Evolutionary conservation across 2,113 vertebrate genomes (phyloP), one percentile per base, ranked within the genome.

Genomic region (Dromiciops gliroides): DNA sequence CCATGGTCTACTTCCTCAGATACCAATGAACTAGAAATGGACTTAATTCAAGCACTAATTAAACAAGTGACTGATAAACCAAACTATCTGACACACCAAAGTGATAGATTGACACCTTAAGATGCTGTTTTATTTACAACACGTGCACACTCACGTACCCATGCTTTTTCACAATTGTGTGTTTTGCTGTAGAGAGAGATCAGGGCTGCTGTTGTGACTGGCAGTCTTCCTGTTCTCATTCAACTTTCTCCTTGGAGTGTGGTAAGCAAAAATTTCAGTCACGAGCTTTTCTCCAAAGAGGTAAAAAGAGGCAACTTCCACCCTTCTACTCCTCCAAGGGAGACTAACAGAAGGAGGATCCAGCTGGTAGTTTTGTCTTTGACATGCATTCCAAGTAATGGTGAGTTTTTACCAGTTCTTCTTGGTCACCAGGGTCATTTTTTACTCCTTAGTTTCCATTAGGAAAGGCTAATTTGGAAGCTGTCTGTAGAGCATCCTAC

Each of bases 381-480:
- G 52, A 94, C 50, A 26, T 24, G 47, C 60, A 3, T 48, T 93
- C 89, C 83, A 89, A 91, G 95, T 90, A 28, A 2, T n/a, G 2
- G 91, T 1, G 67, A 83, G 23, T 91, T 92, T 60, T 88, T 0
- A 28, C 90, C 91, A 25, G 47, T 6, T 95, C 56, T 22, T 93
- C 60, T 48, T 90, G 92, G 92, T 92, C 60, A 92, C 60, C 89
- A 9, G 89, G 60, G 53, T 90, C 51, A 93, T 22, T 91, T 91
- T 49, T 51, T 0, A 0, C 60, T 75, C 93, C 92, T 51, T 49
- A 6, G 91, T 97, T 97, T 93, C 92, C 94, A 93, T 95, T 92
- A 89, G 37, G 92, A 91, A 94, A 93, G 92, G 47, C 89, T 95
- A 95, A 97, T 97, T 90, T 91, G 56, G 91, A 96, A 97, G 90